Percentiles rank a stretch among this genome's conserved stretches.
These are phyloP conservation scores for Porites evermanni DNA, from an alignment of 92 coral and sea anemone genomes.

Conservation along the genomic window DNA sequence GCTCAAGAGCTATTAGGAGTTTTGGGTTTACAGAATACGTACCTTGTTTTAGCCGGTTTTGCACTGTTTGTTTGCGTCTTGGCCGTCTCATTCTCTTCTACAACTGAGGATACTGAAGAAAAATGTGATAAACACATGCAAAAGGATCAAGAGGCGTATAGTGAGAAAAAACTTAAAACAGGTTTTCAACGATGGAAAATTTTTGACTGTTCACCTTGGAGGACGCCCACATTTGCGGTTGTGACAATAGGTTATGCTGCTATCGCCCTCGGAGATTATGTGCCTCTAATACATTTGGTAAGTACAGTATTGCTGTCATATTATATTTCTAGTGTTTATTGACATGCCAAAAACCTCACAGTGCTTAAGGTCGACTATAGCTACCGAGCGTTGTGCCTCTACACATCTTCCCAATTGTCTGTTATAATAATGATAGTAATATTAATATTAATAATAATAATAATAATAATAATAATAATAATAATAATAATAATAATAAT, in stretches of 20 bases:
- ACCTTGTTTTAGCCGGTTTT: background rate
- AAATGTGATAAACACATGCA: background rate
- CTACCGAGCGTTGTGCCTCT: no score
- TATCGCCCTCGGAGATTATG: background rate
- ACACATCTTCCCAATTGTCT: background rate
- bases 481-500: background rate
- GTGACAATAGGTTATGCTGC: background rate
- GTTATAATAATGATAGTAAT: background rate
- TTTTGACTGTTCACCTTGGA: background rate
- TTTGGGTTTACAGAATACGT: background rate
- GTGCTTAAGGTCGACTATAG: no score
- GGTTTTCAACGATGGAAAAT: background rate
- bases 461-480: no score
- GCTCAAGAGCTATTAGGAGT: background rate
- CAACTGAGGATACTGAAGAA: background rate
- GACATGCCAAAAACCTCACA: no score
- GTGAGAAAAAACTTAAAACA: background rate
- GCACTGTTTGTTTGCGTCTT: background rate
- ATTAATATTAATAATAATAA: no score
- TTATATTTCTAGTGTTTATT: no score
- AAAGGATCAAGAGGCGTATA: background rate
- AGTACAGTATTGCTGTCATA: background rate
- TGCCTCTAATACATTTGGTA: constrained; percentile 2
- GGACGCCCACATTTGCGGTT: background rate
- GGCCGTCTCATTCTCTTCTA: background rate